Percentiles rank a stretch among this genome's conserved stretches.
These are phyloP conservation scores for Ataeniobius toweri DNA, from an alignment of 2,797 vertebrate genomes.

Conservation along the genomic window DNA sequence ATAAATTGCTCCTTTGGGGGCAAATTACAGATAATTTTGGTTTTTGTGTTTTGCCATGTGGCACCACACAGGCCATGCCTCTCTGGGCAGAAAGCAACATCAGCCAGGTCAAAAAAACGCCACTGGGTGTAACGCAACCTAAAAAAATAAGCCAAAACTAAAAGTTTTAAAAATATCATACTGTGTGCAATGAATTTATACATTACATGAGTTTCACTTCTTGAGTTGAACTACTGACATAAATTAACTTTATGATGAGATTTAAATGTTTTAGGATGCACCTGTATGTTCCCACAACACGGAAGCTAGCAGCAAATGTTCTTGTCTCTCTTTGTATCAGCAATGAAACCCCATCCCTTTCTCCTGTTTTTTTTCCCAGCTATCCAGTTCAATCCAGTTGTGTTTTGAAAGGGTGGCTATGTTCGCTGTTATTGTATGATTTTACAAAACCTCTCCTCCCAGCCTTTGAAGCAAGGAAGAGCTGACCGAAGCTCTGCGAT, in stretches of 20 bases:
- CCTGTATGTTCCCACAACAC: conserved; percentile 48
- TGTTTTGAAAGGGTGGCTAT: conserved; percentile 81
- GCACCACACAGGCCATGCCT: background rate
- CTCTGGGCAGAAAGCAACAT: no score
- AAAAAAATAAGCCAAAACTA: background rate
- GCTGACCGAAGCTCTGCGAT: conserved; percentile 74
- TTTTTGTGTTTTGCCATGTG: background rate
- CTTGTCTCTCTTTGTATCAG: conserved; percentile 67
- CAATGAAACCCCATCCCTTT: conserved; percentile 69
- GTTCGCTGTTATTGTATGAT: conserved; percentile 77
- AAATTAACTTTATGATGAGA: background rate
- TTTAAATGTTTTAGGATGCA: background rate
- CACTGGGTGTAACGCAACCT: background rate
- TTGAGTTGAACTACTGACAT: background rate
- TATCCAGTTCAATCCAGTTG: conserved; percentile 70
- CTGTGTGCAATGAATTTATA: background rate
- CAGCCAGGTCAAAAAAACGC: background rate
- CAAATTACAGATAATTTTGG: background rate
- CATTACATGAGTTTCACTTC: background rate
- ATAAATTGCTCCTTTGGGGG: background rate
- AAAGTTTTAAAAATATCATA: background rate
- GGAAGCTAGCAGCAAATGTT: conserved; percentile 49
- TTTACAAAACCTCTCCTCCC: conserved; percentile 77
- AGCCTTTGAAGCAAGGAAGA: conserved; percentile 76
- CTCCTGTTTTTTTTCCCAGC: conserved; percentile 72